Evolutionary conservation across 2,888 invertebrate genomes (phyloP), one percentile per base, ranked within the genome.

Genomic region (Drosophila flavopinicola): DNA sequence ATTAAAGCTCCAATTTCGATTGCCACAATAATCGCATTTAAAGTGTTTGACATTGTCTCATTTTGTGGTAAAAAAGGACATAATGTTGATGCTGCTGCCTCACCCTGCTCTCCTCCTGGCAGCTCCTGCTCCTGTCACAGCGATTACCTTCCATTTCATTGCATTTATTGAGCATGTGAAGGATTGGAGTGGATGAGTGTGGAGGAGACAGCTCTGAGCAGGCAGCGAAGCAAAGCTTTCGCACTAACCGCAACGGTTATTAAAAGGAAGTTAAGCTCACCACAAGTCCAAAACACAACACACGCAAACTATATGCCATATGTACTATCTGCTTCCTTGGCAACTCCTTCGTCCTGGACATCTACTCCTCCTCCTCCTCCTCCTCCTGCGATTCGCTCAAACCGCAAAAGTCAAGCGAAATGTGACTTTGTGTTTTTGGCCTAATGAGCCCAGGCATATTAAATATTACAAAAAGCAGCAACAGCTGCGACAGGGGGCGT

Each of bases 201-300:
- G 38, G 4, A 23, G 11, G 23, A 35, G 39, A 53, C 56, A 48
- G 52, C 61, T 60, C 27, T 25, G 11, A 17, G 20, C 29, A 20
- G 23, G 51, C 52, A 49, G 42, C 33, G 41, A 27, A n/a, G n/a
- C n/a, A n/a, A 30, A 44, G 44, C 35, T 53, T 35, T 57, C 57
- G 42, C 64, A 33, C 25, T 57, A 41, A 77, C 77, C 77, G 47
- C 77, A 77, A 57, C 11, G 65, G 59, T 56, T 64, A 76, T 65
- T 71, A 74, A 74, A 71, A 65, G 66, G 52, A 69, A 61, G 66
- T 75, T 66, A 61, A 68, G 44, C 58, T 39, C 17, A 66, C 65
- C 74, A 30, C 70, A 66, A 63, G 30, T 35, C 23, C 41, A 52
- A 45, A 15, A 51, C 35, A 25, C 17, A 6, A 35, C 17, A 5